Conservation (phyloP, 2,797 vertebrate species). For the Melanogrammus aeglefinus region DNA sequence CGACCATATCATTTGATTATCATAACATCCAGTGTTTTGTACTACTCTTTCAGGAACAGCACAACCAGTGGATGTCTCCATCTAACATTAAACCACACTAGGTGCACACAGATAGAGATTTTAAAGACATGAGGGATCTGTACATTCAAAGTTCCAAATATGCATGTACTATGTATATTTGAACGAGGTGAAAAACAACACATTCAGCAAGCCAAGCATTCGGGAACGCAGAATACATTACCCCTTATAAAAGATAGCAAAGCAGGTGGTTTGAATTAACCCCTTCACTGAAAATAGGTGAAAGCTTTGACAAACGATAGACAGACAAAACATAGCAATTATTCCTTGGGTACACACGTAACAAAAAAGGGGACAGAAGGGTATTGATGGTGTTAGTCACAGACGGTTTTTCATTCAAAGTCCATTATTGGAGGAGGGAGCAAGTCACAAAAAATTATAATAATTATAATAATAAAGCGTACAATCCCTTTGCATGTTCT, state of each 20-base stretch:
- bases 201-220: conserved; percentile 74
- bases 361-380: conserved; percentile 43
- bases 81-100: conserved; percentile 25
- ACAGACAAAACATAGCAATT: conserved; percentile 72
- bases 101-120: conserved; percentile 34
- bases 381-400: conserved; percentile 48
- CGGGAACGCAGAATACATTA: conserved; percentile 71
- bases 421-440: conserved; percentile 39
- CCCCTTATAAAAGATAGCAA: conserved; percentile 71
- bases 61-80: neutral
- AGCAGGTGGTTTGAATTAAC: conserved; percentile 70
- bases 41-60: neutral
- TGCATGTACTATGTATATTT: conserved; percentile 70
- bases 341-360: conserved; percentile 56
- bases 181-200: conserved; percentile 53
- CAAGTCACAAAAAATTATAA: conserved; percentile 7
- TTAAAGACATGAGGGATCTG: conserved; percentile 37
- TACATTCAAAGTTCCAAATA: conserved; percentile 56
- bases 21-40: neutral
- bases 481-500: conserved; percentile 28
- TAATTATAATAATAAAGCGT: conserved; percentile 27
- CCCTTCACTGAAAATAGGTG: conserved; percentile 67
- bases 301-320: conserved; percentile 64
- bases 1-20: neutral
- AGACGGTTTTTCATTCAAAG: conserved; percentile 27